A percentile compares a stretch with the other conserved stretches of the same genome.
These are phyloP conservation scores for Falco concolor DNA, from an alignment of 2,797 vertebrate genomes.

Conservation along the genomic window DNA sequence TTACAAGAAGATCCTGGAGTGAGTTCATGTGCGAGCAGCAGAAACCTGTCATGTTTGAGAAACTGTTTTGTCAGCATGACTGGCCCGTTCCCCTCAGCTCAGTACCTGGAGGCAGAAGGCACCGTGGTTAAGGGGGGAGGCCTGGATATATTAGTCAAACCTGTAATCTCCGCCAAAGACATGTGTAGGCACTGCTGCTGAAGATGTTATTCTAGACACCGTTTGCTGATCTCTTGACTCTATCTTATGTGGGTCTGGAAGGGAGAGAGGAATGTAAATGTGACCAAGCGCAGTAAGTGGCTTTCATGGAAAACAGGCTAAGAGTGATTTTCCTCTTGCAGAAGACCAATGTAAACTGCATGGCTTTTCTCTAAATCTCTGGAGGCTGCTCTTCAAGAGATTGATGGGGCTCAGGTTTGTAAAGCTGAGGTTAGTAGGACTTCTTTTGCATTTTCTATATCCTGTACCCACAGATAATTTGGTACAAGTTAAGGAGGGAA, in stretches of 20 bases:
- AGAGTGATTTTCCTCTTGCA: neutral
- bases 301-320: neutral
- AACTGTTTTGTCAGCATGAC: neutral
- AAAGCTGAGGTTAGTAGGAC: neutral
- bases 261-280: neutral
- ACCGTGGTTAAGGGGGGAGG: neutral
- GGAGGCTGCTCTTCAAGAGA: neutral
- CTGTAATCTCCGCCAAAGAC: neutral
- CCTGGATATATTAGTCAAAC: neutral
- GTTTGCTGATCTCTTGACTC: neutral
- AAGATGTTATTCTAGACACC: neutral
- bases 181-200: neutral
- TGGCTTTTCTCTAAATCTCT: neutral
- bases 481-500: neutral
- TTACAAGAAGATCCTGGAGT: slow-evolving; percentile 53
- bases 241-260: neutral
- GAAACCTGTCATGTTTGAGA: neutral
- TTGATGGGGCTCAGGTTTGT: neutral
- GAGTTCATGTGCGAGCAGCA: neutral
- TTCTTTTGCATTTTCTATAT: neutral
- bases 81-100: neutral
- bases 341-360: neutral
- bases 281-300: neutral
- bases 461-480: neutral
- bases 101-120: neutral